Conservation (phyloP, 2,113 vertebrate genomes). For the Neolamprologus fasciatus region DNA sequence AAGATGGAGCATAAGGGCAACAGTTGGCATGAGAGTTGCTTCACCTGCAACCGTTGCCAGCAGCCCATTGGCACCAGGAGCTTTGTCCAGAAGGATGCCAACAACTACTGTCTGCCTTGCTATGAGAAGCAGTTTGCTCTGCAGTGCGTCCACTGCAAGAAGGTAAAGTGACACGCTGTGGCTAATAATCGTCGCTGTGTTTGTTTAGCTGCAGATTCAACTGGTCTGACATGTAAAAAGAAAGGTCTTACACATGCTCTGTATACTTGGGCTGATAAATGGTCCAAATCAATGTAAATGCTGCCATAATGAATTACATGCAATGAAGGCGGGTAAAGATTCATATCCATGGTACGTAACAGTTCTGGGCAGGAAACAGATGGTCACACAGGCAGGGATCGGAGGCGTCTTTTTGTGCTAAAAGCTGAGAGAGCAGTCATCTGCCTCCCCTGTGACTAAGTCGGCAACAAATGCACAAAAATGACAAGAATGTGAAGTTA, state of each 20-base stretch:
- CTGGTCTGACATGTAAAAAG: not conserved
- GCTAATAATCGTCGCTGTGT: not conserved
- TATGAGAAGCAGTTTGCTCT: conserved; percentile 93
- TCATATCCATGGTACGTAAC: not conserved
- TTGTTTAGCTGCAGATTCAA: not conserved
- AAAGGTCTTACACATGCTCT: not conserved
- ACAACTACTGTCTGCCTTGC: conserved; percentile 90
- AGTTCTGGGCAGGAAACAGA: conserved; percentile 17
- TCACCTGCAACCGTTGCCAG: conserved; percentile 86
- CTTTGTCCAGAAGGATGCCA: conserved; percentile 87
- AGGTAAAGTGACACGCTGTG: conserved; percentile 62
- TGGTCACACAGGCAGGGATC: conserved; percentile 8
- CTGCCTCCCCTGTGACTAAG: not conserved
- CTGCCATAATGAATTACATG: not conserved
- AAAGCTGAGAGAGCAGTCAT: not conserved
- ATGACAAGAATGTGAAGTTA: not conserved
- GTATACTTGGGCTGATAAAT: not conserved
- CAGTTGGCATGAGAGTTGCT: conserved; percentile 97
- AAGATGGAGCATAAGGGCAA: conserved; percentile 96
- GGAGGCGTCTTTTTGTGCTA: not conserved
- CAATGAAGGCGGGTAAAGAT: not conserved
- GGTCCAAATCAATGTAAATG: not conserved
- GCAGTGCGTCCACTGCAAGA: conserved; percentile 91
- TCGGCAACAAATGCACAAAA: not conserved
- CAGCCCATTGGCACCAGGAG: conserved; percentile 93